Base-by-base conservation (phyloP, 2,888 invertebrate genomes). In the Drosophila stalkeri region DNA sequence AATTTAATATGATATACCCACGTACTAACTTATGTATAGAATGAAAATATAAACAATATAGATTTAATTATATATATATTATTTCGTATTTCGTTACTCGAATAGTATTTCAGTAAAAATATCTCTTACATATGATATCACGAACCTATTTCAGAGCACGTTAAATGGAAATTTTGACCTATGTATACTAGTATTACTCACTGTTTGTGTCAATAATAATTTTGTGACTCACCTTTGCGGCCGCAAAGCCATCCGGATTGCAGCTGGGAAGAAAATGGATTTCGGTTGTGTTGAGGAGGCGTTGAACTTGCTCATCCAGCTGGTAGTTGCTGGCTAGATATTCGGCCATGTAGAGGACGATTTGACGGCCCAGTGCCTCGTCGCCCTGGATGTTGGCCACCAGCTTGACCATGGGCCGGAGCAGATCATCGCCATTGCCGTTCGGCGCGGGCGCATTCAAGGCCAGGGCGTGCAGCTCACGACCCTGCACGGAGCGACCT, bases 341-440 rank as follows among this genome's bases (percentile, higher is more conserved):
- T 82, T 97, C 95, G 0, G 97, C 96, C 87, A 99, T 94, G 91
- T 95, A 96, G 43, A 99, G 94, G 75, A 97, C 93, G 61, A 98
- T 92, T 91, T 98, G 96, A 31, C 98, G 94, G 0, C 98, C 99
- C 23, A 99, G 94, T 1, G 97, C 94, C 93, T 99, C 99, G 91
- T 99, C 98, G 8, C 99, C 99, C 91, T 98, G 98, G 96, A 99
- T 98, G 90, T 99, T 99, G 7, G 97, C 98, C 61, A 98, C 97
- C 93, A 97, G 96, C 91, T 99, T 99, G 81, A 99, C 96, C 94
- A 98, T 97, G 0, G 98, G 98, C 80, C 96, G 96, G 93, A 90
- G 95, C 92, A 92, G 94, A 94, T 90, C 85, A 0, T 77, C 81
- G n/a, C 61, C 62, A 31, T 65, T 64, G 31, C 64, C 75, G 23